A percentile compares a stretch with the other conserved stretches of the same genome.
These are phyloP conservation scores for Agrotis segetum DNA, from an alignment of 2,888 invertebrate genomes.

Conservation along the genomic window DNA sequence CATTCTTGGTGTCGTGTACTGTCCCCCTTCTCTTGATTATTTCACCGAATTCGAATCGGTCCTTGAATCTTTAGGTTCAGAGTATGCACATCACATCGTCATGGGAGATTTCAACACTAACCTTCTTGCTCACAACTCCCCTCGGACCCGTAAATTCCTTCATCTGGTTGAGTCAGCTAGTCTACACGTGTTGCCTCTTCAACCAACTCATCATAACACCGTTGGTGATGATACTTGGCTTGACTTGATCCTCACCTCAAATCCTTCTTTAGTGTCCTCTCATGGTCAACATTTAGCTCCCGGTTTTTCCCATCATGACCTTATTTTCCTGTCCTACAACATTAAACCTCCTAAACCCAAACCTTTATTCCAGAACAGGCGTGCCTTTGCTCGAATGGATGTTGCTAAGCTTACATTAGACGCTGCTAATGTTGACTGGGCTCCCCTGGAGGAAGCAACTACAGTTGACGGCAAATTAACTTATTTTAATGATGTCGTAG, in stretches of 20 bases:
- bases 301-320: background rate
- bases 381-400: background rate
- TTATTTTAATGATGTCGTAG: no score
- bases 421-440: no score
- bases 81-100: background rate
- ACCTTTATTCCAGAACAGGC: background rate
- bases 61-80: no score
- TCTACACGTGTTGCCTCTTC: background rate
- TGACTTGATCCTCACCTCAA: background rate
- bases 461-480: no score
- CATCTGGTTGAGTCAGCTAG: background rate
- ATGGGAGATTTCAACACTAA: background rate
- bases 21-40: background rate
- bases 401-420: no score
- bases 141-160: background rate
- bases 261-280: background rate
- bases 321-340: background rate
- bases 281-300: background rate
- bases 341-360: background rate
- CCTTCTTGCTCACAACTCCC: background rate
- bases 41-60: slow-evolving; percentile 3
- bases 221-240: background rate
- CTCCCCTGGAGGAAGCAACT: no score
- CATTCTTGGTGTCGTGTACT: background rate
- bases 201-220: background rate